Evolutionary conservation across 1,140 invertebrate genomes (phyloP), one percentile per base, ranked within the genome.

Genomic region (Bilobella aurantiaca): DNA sequence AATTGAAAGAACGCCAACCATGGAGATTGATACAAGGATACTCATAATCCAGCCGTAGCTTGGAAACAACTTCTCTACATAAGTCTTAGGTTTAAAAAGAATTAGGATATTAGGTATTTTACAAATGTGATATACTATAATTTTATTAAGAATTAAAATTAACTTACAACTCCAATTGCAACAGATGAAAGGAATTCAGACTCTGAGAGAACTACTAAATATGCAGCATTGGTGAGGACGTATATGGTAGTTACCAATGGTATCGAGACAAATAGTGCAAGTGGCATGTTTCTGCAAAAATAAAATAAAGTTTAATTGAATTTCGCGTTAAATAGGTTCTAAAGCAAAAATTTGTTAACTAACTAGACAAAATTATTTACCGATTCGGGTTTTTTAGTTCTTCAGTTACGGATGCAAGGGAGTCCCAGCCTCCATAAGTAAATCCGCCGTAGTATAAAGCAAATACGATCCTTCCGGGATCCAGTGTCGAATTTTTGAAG

Each of bases 401-500:
- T 78, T 96, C 93, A 0, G 92, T 93, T 46, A 93, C 89, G 74
- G 90, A 92, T 77, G 91, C 91, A 37, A 93, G 80, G 74, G 87
- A 90, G 77, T 89, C 89, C 87, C 75, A 69, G 69, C 95, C 95
- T 63, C 92, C 93, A 77, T 96, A 98, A 0, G 93, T 94, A 78
- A 96, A 98, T 73, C 97, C 87, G 68, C 93, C 93, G 0, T 91
- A 91, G 78, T 96, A 98, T 76, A 98, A 89, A 1, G 91, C 91
- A 46, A 95, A 81, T 0, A 92, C 89, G 73, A 95, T 85, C 76
- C 88, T 86, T 47, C 90, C 89, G 1, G 91, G 84, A 75, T 89
- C 86, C 0, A 82, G 84, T 47, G 84, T 85, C 0, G 91, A 90
- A 32, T 86, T 84, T 58, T 84, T 83, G 79, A 93, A 29, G 73